Percentiles rank a stretch among this genome's conserved stretches.
These are phyloP conservation scores for Neria commutata DNA, from an alignment of 2,888 invertebrate genomes.

Conservation along the genomic window DNA sequence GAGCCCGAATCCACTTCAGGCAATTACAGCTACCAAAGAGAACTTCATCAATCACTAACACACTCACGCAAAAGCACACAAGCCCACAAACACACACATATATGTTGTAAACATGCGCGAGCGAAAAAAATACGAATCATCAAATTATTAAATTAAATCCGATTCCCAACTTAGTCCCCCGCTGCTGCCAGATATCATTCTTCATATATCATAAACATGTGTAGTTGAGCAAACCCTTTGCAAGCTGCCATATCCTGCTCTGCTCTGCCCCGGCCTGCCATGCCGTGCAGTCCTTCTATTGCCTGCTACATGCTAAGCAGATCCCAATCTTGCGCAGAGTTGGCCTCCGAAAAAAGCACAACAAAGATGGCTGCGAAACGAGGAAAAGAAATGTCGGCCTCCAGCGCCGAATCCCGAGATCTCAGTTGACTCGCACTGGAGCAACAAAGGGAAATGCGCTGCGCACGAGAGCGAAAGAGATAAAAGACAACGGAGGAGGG, in stretches of 20 bases:
- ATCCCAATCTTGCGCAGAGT: too few species aligned
- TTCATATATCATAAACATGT: too few species aligned
- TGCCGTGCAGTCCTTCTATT: too few species aligned
- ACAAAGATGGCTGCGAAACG: background rate
- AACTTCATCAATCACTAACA: background rate
- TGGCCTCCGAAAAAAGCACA: background rate
- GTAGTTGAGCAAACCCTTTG: too few species aligned
- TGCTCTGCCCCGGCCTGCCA: too few species aligned
- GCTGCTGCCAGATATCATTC: background rate
- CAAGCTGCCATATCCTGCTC: too few species aligned
- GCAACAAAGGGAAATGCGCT: background rate
- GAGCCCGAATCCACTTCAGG: conserved; percentile 18
- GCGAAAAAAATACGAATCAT: conserved; percentile 3
- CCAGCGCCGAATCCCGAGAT: background rate
- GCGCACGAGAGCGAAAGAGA: background rate
- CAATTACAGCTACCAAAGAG: conserved; percentile 8
- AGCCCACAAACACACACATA: background rate
- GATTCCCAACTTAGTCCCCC: conserved; percentile 21
- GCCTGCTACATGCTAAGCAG: too few species aligned
- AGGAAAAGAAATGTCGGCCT: background rate
- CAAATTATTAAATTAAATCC: conserved; percentile 35
- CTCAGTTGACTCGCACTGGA: background rate
- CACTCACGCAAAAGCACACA: conserved; percentile 2
- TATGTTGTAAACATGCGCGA: conserved; percentile 2
- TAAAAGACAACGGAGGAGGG: background rate